Base-by-base conservation (phyloP, 2,888 invertebrate genomes). In the Cephalotes varians region DNA sequence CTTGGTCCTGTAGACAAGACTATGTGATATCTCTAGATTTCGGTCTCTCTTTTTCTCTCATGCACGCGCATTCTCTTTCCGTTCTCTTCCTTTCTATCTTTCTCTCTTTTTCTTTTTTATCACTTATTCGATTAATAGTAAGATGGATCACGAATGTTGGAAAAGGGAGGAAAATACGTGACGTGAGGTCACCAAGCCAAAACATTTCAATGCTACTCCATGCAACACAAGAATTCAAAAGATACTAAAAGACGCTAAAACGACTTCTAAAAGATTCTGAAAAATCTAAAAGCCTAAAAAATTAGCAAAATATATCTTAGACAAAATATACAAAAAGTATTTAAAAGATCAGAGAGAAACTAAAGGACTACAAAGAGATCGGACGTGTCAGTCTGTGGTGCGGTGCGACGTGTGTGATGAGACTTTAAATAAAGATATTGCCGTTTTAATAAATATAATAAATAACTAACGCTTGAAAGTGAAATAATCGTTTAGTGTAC, bases 171-270 rank as follows among this genome's bases (percentile, higher is more conserved):
- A 65, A 77, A 81, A 84, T 85, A 91, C 91, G 91, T 91, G 92
- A 91, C 92, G 93, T 91, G 91, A 89, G 91, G 91, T 91, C 90
- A 91, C 92, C 92, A 92, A 91, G 91, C 92, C 92, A 90, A 90
- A 90, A 88, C 91, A 90, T 91, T 91, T 91, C 91, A 91, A 92
- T 91, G 91, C 91, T 88, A 87, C 69, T 44, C 25, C 77, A 56
- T 56, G 44, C 71, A 56, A 56, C 44, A 31, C 77, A 44, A 79
- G n/a, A 40, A 28, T 65, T 18, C 12, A 51, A 37, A 47, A 10
- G 25, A 28, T n/a, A 62, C 7, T 34, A 47, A 18, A 31, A 31
- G 47, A 10, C 21, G 4, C 31, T 40, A 67, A n/a, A 31, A 31
- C n/a, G 18, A 21, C 40, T 0, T 21, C 51, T 34, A 34, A 31